Evolutionary conservation across 2,113 vertebrate genomes (phyloP).

Genomic region (Ascaphus truei): DNA sequence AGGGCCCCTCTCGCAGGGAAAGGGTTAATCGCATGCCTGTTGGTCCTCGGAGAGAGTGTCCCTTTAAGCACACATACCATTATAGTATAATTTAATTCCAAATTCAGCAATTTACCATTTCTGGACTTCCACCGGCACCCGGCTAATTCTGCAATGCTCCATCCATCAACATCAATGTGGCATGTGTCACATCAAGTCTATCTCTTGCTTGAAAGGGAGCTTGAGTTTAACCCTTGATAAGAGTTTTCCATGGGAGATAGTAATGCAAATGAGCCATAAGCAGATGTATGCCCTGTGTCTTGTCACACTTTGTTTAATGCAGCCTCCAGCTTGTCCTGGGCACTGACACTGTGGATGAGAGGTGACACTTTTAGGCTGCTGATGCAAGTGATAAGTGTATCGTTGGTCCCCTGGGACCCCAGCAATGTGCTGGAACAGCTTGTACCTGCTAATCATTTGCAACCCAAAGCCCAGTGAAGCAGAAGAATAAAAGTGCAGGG

Average conservation of each 20-base stretch:
- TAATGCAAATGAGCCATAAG: background rate
- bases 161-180: constrained; percentile 16
- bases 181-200: background rate
- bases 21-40: too few species aligned
- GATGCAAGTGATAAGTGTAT: constrained; percentile 7
- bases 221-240: constrained; percentile 2
- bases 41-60: too few species aligned
- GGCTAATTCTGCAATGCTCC: background rate
- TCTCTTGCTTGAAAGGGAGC: too few species aligned
- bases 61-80: too few species aligned
- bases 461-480: background rate
- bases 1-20: too few species aligned
- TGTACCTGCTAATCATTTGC: background rate
- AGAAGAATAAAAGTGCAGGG: background rate
- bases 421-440: background rate
- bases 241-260: background rate
- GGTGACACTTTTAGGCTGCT: constrained; percentile 18
- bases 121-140: background rate
- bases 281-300: background rate
- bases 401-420: background rate
- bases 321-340: background rate
- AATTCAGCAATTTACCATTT: background rate
- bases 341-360: background rate
- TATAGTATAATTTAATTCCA: too few species aligned
- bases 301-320: background rate